Evolutionary conservation across 2,888 invertebrate genomes (phyloP).

Genomic region (Tiliacea citrago): DNA sequence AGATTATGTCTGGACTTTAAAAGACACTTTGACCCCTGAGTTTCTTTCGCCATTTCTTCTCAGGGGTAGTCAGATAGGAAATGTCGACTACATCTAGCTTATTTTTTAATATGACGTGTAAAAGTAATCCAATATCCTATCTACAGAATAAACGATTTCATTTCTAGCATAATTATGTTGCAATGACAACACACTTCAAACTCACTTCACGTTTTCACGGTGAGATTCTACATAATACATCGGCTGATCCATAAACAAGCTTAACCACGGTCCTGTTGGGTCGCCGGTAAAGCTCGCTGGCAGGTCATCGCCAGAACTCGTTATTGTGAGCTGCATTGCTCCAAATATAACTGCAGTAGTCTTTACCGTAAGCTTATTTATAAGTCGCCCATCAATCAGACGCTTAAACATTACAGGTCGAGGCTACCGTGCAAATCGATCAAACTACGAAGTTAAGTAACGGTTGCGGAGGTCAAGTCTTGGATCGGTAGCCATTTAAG

Average conservation of each 20-base stretch:
- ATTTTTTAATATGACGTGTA: too few species aligned
- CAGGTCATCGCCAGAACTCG: neutral
- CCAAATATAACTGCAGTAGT: slow-evolving; percentile 10
- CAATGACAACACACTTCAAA: neutral
- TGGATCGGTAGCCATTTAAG: slow-evolving; percentile 16
- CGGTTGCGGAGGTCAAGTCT: slow-evolving; percentile 16
- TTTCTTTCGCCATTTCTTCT: too few species aligned
- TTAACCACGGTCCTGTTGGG: neutral
- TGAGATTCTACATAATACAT: neutral
- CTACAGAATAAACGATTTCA: too few species aligned
- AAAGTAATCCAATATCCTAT: too few species aligned
- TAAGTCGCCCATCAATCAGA: neutral
- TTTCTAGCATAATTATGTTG: too few species aligned
- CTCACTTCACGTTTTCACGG: neutral
- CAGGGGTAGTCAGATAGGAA: too few species aligned
- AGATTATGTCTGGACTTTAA: too few species aligned
- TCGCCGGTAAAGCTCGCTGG: neutral
- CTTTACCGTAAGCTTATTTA: neutral
- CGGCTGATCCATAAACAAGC: neutral
- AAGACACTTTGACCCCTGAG: too few species aligned
- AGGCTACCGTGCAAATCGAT: slow-evolving; percentile 37
- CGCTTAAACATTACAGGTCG: slow-evolving; percentile 8
- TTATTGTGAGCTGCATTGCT: neutral
- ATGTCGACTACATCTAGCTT: too few species aligned
- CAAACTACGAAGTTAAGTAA: slow-evolving; percentile 38